A percentile compares a stretch with the other conserved stretches of the same genome.
phyloP scores from a whole-genome alignment of 2,113 vertebrate genomes.

The Ochotona curzoniae region DNA sequence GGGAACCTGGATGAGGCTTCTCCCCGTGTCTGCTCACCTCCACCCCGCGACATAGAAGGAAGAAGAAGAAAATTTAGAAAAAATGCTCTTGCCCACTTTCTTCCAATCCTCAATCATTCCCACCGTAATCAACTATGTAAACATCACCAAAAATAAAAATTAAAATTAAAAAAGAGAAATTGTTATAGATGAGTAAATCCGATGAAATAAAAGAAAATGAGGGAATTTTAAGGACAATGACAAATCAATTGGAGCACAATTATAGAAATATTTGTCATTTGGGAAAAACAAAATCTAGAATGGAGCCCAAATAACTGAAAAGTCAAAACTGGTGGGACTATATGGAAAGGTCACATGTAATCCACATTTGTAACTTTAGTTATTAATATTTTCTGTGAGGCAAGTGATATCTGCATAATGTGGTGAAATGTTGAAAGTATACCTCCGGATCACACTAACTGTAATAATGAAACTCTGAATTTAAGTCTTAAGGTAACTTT shows the following conservation, averaged over 20 bases:
- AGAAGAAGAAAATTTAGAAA: too few relatives aligned
- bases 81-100: too few relatives aligned
- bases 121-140: too few relatives aligned
- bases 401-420: background rate
- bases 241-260: background rate
- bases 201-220: background rate
- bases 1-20: too few relatives aligned
- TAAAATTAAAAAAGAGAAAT: background rate
- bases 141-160: too few relatives aligned
- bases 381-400: background rate
- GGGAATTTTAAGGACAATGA: background rate
- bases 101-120: too few relatives aligned
- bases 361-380: background rate
- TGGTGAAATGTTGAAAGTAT: conserved; percentile 15
- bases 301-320: background rate
- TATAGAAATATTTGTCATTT: background rate
- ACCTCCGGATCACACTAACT: background rate
- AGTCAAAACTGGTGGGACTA: background rate
- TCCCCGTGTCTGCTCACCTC: too few relatives aligned
- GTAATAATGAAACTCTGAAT: background rate
- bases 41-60: too few relatives aligned
- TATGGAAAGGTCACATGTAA: background rate
- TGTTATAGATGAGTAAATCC: background rate
- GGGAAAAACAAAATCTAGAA: background rate
- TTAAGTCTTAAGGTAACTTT: background rate